These are phyloP conservation scores for Vombatus ursinus DNA, from an alignment of 2,113 vertebrate genomes.

Conservation along the genomic window DNA sequence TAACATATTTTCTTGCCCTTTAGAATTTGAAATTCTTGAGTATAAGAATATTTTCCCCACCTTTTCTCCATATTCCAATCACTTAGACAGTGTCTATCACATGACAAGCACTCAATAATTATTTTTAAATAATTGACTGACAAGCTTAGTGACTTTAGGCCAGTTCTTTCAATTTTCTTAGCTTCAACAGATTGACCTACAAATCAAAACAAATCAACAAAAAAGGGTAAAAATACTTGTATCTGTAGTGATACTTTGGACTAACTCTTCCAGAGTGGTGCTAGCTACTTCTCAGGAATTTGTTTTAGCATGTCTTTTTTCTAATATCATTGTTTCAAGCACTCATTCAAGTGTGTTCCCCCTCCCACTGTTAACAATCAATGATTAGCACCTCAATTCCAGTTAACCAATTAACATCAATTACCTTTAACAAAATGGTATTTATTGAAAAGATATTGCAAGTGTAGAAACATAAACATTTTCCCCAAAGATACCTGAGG, in stretches of 20 bases:
- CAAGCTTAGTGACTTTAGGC: background rate
- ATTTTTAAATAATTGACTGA: background rate
- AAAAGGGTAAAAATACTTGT: background rate
- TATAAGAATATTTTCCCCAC: background rate
- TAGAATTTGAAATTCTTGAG: background rate
- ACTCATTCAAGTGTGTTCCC: background rate
- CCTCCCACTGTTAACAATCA: background rate
- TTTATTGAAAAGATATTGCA: background rate
- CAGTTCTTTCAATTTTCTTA: background rate
- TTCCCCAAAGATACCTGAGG: background rate
- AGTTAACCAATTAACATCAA: background rate
- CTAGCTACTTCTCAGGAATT: background rate
- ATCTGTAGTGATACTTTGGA: background rate
- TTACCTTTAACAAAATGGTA: background rate
- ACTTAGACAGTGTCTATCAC: background rate
- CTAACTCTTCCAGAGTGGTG: background rate
- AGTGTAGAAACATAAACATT: background rate
- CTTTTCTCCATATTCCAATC: background rate
- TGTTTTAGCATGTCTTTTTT: background rate
- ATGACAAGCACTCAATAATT: background rate
- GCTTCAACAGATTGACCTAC: background rate
- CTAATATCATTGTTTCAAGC: background rate
- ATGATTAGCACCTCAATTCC: background rate
- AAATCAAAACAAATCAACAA: background rate
- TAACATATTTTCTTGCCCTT: background rate